Base-by-base conservation (phyloP, 2,888 invertebrate species). In the Myathropa florea region DNA sequence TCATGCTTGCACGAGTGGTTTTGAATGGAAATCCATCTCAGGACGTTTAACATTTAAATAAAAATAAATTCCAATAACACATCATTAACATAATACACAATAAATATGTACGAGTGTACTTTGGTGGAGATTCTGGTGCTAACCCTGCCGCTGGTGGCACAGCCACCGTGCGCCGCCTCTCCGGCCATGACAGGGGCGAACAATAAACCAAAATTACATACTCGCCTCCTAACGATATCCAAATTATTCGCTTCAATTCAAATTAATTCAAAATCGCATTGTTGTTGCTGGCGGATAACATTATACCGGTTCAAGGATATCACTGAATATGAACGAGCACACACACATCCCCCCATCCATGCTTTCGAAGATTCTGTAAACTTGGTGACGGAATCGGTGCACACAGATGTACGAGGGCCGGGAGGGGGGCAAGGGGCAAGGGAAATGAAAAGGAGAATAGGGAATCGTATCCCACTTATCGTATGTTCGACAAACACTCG, bases 41-140 rank as follows among this genome's bases (percentile, higher is more conserved):
- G 67, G 72, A 81, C 76, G 81, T 65, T 75, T 75, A 83, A 80
- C 75, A 78, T 65, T 59, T 53, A 71, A 71, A 61, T 63, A 63
- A 75, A 79, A 79, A 70, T 64, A 68, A 71, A 78, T 68, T 70
- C 65, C 30, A 82, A 64, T 67, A 73, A 72, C 77, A 83, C 75
- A 71, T 91, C 91, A 90, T 91, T 91, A 91, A 83, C 91, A 91
- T 91, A 91, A 90, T 89, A 88, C 89, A 83, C 86, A 83, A 86
- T 83, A 83, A 86, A 86, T 86, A 86, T 83, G 83, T 73, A 28
- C 57, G 77, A 64, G 65, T 28, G n/a, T 33, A 68, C 39, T 39
- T 55, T 55, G 18, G 23, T 10, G 60, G 60, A 60, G 57, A 57
- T 53, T 14, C 67, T 30, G 24, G 21, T 10, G 63, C 33, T 14